phyloP scores from a whole-genome alignment of 2,888 invertebrate species.

The Teinopalpus imperialis region DNA sequence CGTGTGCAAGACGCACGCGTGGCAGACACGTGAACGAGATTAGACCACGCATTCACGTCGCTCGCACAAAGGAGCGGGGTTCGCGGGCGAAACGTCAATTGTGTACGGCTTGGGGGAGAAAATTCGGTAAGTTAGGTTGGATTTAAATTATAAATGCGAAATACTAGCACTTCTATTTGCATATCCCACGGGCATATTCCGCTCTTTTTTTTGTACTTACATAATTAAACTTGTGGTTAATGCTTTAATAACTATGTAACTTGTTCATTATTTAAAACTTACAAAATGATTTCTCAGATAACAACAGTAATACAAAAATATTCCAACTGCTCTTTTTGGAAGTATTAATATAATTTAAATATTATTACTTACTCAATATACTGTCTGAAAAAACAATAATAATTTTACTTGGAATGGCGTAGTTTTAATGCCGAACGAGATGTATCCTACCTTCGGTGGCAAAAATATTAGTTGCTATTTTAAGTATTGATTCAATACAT shows the following conservation, averaged over 20 bases:
- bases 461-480: too few relatives aligned
- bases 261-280: too few relatives aligned
- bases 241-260: slow-evolving; percentile 2
- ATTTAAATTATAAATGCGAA: slow-evolving; percentile 78
- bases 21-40: slow-evolving; percentile 74
- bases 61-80: slow-evolving; percentile 64
- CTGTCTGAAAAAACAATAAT: too few relatives aligned
- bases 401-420: too few relatives aligned
- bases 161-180: slow-evolving; percentile 70
- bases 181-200: slow-evolving; percentile 67
- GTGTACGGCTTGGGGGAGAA: slow-evolving; percentile 70
- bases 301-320: too few relatives aligned
- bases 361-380: too few relatives aligned
- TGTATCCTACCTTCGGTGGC: too few relatives aligned
- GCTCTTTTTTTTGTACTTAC: slow-evolving; percentile 29
- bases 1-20: slow-evolving; percentile 71
- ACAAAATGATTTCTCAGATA: too few relatives aligned
- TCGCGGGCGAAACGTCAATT: slow-evolving; percentile 71
- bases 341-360: too few relatives aligned
- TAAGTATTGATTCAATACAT: too few relatives aligned
- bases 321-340: too few relatives aligned
- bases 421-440: too few relatives aligned
- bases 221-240: slow-evolving; percentile 28
- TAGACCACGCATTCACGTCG: slow-evolving; percentile 74
- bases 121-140: slow-evolving; percentile 75